Evolutionary conservation across 1,140 invertebrate genomes (phyloP), one percentile per base, ranked within the genome.

Genomic region (Drosophila pandora): DNA sequence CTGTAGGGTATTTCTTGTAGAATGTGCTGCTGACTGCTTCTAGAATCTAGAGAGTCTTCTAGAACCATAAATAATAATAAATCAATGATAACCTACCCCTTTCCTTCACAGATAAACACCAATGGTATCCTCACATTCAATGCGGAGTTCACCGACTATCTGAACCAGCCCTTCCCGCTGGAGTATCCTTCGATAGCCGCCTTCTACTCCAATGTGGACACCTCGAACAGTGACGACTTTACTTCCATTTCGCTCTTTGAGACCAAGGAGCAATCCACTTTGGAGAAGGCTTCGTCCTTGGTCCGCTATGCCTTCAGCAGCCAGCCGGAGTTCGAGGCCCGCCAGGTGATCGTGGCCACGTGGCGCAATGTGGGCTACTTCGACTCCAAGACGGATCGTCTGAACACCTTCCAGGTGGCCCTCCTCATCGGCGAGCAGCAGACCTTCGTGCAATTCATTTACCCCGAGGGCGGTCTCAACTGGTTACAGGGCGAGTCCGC

Each of bases 101-200:
- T n/a, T 43, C 3, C 12, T 43, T 47, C 10, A 12, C 93, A 98
- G 97, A 95, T 99, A 50, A 98, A 98, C 91, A 95, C 95, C 85
- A 98, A 98, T 93, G 98, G 98, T 28, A 93, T 98, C 10, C 79
- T 99, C n/a, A 97, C 97, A 2, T 98, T 99, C 88, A 93, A 96
- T 72, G 95, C 96, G 9, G 95, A 97, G 49, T 95, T 98, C 60
- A 95, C 96, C 13, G 94, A 94, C 47, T 98, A 97, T 88, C 94
- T 97, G 72, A 98, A 97, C 89, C 94, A 96, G 10, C 95, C 97
- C 79, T 97, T 99, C 91, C 98, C 98, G 3, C 92, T 98, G 63
- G 96, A 97, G 62, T 97, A 97, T 92, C 96, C 97, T 0, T 94
- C 97, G 0, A 97, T 99, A 68, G 96, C 97, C 0, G 96, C 96